A percentile compares a stretch with the other conserved stretches of the same genome.
Evolutionary conservation across 2,888 invertebrate species (phyloP).

Genomic region (Muscina levida): DNA sequence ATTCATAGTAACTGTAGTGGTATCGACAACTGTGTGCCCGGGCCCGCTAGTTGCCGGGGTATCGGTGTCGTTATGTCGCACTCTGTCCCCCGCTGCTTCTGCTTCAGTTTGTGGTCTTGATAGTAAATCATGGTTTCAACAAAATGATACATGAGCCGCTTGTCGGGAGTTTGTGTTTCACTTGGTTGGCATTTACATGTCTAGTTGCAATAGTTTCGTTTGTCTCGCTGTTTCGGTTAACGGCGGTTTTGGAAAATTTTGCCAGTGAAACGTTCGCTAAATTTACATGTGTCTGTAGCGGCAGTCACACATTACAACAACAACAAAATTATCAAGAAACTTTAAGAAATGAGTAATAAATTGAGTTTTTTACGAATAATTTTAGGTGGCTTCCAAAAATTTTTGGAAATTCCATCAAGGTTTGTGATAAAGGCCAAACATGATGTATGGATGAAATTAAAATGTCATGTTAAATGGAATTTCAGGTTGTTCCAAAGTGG

Average conservation of each 20-base stretch:
- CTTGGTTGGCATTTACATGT: constrained; percentile 29
- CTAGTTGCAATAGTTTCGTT: constrained; percentile 24
- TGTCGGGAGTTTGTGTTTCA: constrained; percentile 35
- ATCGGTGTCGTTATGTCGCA: too few relatives aligned
- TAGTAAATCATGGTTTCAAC: constrained; percentile 34
- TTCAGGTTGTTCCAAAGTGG: too few relatives aligned
- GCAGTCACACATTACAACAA: background rate
- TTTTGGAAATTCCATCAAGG: constrained; percentile 9
- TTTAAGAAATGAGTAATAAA: constrained; percentile 1
- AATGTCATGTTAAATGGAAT: too few relatives aligned
- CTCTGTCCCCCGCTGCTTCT: background rate
- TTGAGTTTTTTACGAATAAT: too few relatives aligned
- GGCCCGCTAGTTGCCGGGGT: too few relatives aligned
- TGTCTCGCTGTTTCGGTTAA: background rate
- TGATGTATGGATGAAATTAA: too few relatives aligned
- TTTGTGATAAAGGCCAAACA: background rate
- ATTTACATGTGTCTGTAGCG: background rate
- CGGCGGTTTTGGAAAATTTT: constrained; percentile 5
- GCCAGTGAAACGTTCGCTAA: background rate
- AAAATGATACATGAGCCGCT: constrained; percentile 40
- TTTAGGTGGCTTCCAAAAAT: background rate
- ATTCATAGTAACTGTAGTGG: too few relatives aligned
- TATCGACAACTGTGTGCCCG: too few relatives aligned
- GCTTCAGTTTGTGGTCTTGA: constrained; percentile 9
- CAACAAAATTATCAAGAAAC: background rate